Base-by-base conservation (phyloP, 1,140 invertebrate genomes). In the Leptopilina boulardi region DNA sequence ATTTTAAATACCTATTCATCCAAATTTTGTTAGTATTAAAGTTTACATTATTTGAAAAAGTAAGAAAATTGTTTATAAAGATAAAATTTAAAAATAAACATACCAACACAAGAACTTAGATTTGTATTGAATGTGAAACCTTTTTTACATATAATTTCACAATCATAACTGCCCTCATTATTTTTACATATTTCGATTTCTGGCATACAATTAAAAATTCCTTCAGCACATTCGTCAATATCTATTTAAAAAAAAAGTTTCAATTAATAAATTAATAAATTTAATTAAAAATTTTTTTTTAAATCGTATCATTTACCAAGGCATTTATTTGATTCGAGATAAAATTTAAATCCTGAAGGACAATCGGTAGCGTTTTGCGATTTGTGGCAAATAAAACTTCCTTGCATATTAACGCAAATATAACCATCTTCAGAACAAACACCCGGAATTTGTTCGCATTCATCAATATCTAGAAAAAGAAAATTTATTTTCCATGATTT, bases 321-420 rank as follows among this genome's bases (percentile, higher is more conserved):
- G 10, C 70, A 74, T 3, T 73, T 74, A 11, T 8, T 72, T 72
- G 38, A 9, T 73, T 44, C 42, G 5, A 88, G 76, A 82, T 94
- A 92, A 54, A 92, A 93, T 82, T 94, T 94, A 83, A 94, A 95
- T 3, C 95, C 95, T 3, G 59, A 34, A 30, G 59, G 59, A 13
- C 59, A 42, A 94, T 93, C 3, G 93, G 93, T 84, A 94, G 95
- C 42, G 91, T 90, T 18, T 92, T 92, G 0, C 83, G 90, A 77
- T 92, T 92, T 13, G 72, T 81, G 92, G 78, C 95, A 96, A 44
- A 92, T 92, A 84, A 93, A 96, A 38, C 92, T 93, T 1, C 94
- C 94, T 54, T 93, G 91, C 0, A 93, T 95, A 82, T 96, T 96
- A 18, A 95, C 91, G 79, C 95, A 96, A 73, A 93, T 91, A 82